A percentile compares a stretch with the other conserved stretches of the same genome.
Evolutionary conservation across 2,113 vertebrate genomes (phyloP).

Genomic region (Tychaedon coryphoeus): DNA sequence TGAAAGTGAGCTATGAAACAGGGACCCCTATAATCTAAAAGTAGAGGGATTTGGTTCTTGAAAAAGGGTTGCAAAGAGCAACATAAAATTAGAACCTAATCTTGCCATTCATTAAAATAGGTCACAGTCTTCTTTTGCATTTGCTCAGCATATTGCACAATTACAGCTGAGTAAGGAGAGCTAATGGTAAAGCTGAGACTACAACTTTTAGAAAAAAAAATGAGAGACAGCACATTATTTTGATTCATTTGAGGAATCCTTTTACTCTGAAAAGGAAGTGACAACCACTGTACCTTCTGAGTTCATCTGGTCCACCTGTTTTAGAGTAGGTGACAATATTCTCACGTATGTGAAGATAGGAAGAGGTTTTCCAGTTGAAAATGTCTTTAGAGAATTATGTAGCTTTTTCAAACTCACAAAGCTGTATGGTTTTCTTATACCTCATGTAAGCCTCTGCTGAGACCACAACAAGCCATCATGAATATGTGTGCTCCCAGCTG

Average conservation of each 20-base stretch:
- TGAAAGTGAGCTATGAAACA: background rate
- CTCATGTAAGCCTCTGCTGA: background rate
- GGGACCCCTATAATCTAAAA: background rate
- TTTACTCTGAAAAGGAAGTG: background rate
- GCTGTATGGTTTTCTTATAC: background rate
- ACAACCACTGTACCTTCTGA: background rate
- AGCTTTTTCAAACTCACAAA: background rate
- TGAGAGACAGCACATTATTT: background rate
- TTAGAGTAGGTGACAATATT: background rate
- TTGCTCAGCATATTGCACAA: background rate
- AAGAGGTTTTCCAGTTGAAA: background rate
- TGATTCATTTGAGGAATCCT: background rate
- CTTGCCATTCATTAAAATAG: background rate
- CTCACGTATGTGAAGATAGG: background rate
- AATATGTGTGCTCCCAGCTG: background rate
- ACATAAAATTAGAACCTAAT: background rate
- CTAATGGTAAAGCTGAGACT: background rate
- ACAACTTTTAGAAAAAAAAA: background rate
- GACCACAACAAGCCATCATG: background rate
- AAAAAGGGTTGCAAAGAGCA: background rate
- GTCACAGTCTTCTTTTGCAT: background rate
- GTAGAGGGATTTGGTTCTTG: background rate
- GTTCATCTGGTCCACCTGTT: background rate
- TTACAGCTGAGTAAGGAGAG: background rate
- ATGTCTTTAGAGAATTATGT: background rate